Evolutionary conservation across 2,113 vertebrate species (phyloP), one percentile per base, ranked within the genome.

Genomic region (Chelonoidis abingdonii): DNA sequence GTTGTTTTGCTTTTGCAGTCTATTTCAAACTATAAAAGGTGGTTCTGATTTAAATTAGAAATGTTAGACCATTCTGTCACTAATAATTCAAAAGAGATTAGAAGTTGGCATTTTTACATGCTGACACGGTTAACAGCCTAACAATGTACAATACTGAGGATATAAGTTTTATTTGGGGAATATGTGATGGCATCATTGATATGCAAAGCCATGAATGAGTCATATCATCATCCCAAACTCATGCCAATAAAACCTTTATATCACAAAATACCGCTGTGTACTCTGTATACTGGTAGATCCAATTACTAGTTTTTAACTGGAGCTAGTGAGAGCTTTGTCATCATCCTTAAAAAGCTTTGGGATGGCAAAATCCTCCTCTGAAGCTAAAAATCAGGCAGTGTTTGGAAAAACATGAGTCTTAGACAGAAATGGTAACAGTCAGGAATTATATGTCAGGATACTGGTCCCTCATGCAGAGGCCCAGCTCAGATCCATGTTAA

Each of bases 31-130:
- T 17, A 10, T 41, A 85, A 41, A 80, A 54, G 29, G 79, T 89
- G 62, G 2, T 94, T 93, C 47, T 89, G 59, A 24, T 90, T 93
- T 94, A 93, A 87, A 59, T 52, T 13, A n/a, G 53, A 72, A 91
- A 29, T 12, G 31, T 27, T 75, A 80, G 41, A 75, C 31, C 85
- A 24, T 49, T 95, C 31, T 82, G 59, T 49, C 29, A n/a, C n/a
- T 62, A 56, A 38, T 83, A 91, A 82, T 69, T 80, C 84, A 93
- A 90, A 93, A n/a, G 53, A 90, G 54, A 90, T 90, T 76, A 87
- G 69, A 54, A 52, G 8, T 59, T 90, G 87, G 56, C 59, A 87
- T 80, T 44, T 84, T 92, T 94, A 86, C 80, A 72, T 25, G 57
- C 80, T 92, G 52, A 83, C 0, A 1, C 10, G 65, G 88, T 54